Evolutionary conservation across 2,113 vertebrate species (phyloP), one percentile per base, ranked within the genome.

Genomic region (Numida meleagris): DNA sequence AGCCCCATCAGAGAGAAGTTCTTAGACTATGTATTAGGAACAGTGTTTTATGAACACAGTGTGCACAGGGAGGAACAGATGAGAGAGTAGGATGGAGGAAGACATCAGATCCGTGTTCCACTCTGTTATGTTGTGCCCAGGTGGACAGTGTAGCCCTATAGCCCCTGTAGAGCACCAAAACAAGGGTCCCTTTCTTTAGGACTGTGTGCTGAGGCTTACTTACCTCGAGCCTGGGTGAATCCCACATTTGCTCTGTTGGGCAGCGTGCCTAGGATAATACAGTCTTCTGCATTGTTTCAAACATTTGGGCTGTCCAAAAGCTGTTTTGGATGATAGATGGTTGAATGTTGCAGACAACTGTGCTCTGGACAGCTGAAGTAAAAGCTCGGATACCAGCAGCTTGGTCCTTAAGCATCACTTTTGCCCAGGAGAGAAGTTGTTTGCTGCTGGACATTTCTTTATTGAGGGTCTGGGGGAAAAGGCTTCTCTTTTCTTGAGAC

Each of bases 221-320:
- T 0, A 0, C 25, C 31, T 53, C 36, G 27, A 42, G 65, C 21
- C 65, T 5, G 29, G 36, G 25, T 59, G 81, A 59, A 33, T 83
- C 84, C 53, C 20, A 45, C 1, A 3, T 3, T 36, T 70, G 45
- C 86, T 33, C 25, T 3, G 1, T 6, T 62, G 82, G 82, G 79
- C 90, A 79, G 31, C 2, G 0, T 71, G 57, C 59, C 88, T 34
- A 23, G 42, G 81, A 4, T 71, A 57, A 36, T 50, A 21, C 10
- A 46, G 66, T 58, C 10, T 43, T 1, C 0, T 20, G 45, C 5
- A 2, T 24, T 29, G 14, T 48, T 34, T 71, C 55, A 59, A 36
- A 3, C 16, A 1, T 17, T 38, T 0, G 0, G 3, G 36, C 48
- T 50, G 50, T 21, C 27, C 14, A 4, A n/a, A 48, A 76, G 34